These are phyloP conservation scores for Arge pagana DNA, from an alignment of 2,888 invertebrate genomes.

Conservation along the genomic window DNA sequence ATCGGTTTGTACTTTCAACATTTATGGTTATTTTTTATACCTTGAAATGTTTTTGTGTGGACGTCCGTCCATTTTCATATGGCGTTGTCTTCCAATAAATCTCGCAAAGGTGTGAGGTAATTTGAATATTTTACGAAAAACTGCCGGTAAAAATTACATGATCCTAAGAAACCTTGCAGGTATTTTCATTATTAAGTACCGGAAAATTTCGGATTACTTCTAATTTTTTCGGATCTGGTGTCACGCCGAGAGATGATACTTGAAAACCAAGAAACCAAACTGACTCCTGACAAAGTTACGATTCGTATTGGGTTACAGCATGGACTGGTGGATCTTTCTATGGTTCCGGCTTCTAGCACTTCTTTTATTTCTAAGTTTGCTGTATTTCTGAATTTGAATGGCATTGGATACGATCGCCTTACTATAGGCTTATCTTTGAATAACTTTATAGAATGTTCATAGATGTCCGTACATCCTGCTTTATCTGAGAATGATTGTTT, in stretches of 20 bases:
- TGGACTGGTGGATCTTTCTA: constrained; percentile 35
- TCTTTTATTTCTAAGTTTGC: constrained; percentile 35
- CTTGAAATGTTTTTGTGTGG: constrained; percentile 19
- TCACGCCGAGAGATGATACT: constrained; percentile 7
- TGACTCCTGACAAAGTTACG: constrained; percentile 28
- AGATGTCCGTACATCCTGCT: constrained; percentile 30
- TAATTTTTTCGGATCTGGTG: constrained; percentile 18
- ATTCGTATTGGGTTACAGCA: constrained; percentile 42
- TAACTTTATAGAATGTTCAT: constrained; percentile 37
- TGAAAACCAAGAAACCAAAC: no score
- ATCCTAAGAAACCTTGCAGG: constrained; percentile 27
- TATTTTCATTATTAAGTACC: constrained; percentile 33
- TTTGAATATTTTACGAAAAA: constrained; percentile 13
- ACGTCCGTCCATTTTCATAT: constrained; percentile 27
- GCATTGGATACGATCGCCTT: constrained; percentile 37
- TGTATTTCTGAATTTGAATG: constrained; percentile 33
- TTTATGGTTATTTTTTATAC: constrained; percentile 25
- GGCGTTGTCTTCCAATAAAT: constrained; percentile 17
- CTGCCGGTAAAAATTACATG: constrained; percentile 17
- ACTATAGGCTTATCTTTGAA: constrained; percentile 30
- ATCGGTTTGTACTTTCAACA: constrained; percentile 29
- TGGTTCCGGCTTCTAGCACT: constrained; percentile 40
- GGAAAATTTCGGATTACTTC: constrained; percentile 32
- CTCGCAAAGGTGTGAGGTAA: constrained; percentile 24
- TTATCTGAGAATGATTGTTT: constrained; percentile 30